Conservation (phyloP, 2,113 vertebrate species). For the Thalassoma bifasciatum region DNA sequence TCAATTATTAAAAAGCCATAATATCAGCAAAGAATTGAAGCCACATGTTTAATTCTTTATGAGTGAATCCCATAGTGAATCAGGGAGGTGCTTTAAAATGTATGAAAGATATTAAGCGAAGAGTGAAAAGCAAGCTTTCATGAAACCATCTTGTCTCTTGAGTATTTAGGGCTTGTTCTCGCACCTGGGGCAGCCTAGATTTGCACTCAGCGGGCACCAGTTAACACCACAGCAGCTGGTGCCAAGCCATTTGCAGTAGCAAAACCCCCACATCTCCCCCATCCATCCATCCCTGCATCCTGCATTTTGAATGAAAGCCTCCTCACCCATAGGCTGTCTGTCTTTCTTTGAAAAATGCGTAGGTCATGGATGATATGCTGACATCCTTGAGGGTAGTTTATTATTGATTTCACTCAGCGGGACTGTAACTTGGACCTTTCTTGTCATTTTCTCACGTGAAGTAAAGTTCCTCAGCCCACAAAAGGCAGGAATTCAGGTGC, state of each 20-base stretch:
- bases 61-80: conserved; percentile 9
- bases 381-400: conserved; percentile 28
- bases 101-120: conserved; percentile 32
- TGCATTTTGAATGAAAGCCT: conserved; percentile 23
- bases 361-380: conserved; percentile 27
- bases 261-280: conserved; percentile 9
- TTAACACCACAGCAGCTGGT: conserved; percentile 37
- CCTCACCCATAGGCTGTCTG: background rate
- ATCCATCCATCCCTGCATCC: conserved; percentile 19
- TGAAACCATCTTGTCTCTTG: conserved; percentile 11
- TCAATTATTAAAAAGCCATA: conserved; percentile 3
- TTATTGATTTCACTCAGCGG: conserved; percentile 45
- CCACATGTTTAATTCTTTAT: conserved; percentile 27
- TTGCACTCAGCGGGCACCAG: conserved; percentile 12
- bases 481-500: conserved; percentile 37
- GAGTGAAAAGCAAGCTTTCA: conserved; percentile 23
- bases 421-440: conserved; percentile 32
- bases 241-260: conserved; percentile 22
- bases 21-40: background rate
- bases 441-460: conserved; percentile 30
- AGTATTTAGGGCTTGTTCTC: conserved; percentile 26
- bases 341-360: conserved; percentile 10
- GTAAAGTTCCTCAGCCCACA: conserved; percentile 33
- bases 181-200: conserved; percentile 1
- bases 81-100: conserved; percentile 13